Evolutionary conservation across 1,140 invertebrate species (phyloP).

Genomic region (Stegodyphus dumicola): DNA sequence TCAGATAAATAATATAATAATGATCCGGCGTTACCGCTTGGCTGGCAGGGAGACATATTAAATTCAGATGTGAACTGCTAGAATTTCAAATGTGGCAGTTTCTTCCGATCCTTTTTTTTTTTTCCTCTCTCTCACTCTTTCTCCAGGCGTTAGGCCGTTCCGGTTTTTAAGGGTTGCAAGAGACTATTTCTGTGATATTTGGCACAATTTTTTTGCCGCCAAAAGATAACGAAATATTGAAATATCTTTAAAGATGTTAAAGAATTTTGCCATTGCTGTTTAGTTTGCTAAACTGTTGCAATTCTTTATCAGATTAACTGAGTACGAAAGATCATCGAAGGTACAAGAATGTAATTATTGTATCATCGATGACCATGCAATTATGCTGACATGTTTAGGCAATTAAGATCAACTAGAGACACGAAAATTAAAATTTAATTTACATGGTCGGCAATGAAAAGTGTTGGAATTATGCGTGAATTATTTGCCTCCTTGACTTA

Average conservation of each 20-base stretch:
- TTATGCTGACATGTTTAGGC: no score
- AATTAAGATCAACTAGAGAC: no score
- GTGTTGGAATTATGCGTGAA: no score
- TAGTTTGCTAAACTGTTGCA: neutral
- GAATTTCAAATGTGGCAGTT: constrained; percentile 60
- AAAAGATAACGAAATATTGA: neutral
- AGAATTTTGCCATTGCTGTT: neutral
- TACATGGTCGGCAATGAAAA: no score
- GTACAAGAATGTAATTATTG: no score
- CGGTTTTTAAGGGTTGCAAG: constrained; percentile 57
- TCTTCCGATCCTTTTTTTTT: constrained; percentile 27
- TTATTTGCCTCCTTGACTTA: no score
- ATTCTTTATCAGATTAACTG: neutral
- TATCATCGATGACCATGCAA: no score
- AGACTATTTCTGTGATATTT: neutral
- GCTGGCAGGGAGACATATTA: constrained; percentile 57
- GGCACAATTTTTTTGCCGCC: constrained; percentile 21
- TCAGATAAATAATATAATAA: constrained; percentile 62
- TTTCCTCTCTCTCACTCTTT: neutral
- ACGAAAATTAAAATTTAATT: no score
- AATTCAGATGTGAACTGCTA: constrained; percentile 61
- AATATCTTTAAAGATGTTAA: no score
- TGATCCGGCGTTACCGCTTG: constrained; percentile 53
- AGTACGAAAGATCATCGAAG: no score
- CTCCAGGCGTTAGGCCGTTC: constrained; percentile 39